phyloP scores from a whole-genome alignment of 2,888 invertebrate genomes.

The Brachynemurus nebulosus region DNA sequence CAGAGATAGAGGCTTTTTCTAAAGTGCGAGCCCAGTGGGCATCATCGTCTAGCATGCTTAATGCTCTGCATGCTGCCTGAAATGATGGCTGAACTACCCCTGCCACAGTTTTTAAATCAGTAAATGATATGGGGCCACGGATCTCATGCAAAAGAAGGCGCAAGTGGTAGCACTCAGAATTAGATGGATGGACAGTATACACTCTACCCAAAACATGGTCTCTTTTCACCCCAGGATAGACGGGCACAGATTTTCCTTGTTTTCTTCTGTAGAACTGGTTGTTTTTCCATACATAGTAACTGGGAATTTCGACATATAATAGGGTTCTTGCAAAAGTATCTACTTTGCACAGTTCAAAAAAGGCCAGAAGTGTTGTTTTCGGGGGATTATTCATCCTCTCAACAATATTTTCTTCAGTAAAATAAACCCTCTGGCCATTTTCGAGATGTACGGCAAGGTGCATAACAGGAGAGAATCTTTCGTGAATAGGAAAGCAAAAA shows the following conservation, averaged over 20 bases:
- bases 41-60: conserved; percentile 26
- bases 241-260: conserved; percentile 11
- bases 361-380: conserved; percentile 17
- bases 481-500: conserved; percentile 20
- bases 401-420: conserved; percentile 13
- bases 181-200: conserved; percentile 13
- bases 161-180: conserved; percentile 13
- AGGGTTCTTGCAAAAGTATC: conserved; percentile 14
- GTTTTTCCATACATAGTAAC: conserved; percentile 18
- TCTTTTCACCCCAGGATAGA: conserved; percentile 9
- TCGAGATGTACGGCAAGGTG: conserved; percentile 18
- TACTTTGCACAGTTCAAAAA: conserved; percentile 16
- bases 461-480: conserved; percentile 12
- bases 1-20: conserved; percentile 19
- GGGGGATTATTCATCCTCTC: conserved; percentile 9
- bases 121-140: conserved; percentile 23
- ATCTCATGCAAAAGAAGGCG: conserved; percentile 20
- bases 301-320: conserved; percentile 20
- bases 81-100: conserved; percentile 20
- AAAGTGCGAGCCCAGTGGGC: conserved; percentile 22
- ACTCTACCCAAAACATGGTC: conserved; percentile 13
- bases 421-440: conserved; percentile 15
- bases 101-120: conserved; percentile 22
- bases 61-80: conserved; percentile 19
- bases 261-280: conserved; percentile 15